Conservation (phyloP, 2,888 invertebrate species). For the Aricia artaxerxes region DNA sequence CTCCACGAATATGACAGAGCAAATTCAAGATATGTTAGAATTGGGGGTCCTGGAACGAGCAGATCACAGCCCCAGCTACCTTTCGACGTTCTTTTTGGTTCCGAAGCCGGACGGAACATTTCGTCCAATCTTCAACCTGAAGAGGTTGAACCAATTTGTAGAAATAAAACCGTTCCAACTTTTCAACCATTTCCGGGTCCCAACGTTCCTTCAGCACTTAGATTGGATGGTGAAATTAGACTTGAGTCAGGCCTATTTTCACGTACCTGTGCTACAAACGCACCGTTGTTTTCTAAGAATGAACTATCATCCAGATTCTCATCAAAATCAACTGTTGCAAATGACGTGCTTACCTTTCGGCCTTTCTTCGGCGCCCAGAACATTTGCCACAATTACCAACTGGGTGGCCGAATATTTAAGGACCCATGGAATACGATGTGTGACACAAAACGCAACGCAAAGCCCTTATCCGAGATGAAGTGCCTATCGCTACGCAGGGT, state of each 20-base stretch:
- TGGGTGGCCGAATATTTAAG: slow-evolving; percentile 32
- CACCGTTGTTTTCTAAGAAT: slow-evolving; percentile 39
- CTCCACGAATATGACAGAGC: slow-evolving; percentile 30
- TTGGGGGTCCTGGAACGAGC: slow-evolving; percentile 37
- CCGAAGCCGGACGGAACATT: too few relatives aligned
- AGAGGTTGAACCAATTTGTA: slow-evolving; percentile 36
- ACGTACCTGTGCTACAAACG: slow-evolving; percentile 35
- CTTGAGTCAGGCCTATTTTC: slow-evolving; percentile 41
- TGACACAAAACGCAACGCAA: slow-evolving; percentile 31
- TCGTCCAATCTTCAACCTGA: too few relatives aligned
- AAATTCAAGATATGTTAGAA: slow-evolving; percentile 39
- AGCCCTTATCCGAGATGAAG: slow-evolving; percentile 40
- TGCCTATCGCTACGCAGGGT: slow-evolving; percentile 39
- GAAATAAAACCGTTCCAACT: slow-evolving; percentile 34
- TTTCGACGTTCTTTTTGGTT: too few relatives aligned
- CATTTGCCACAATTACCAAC: slow-evolving; percentile 43
- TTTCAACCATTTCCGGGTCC: slow-evolving; percentile 38
- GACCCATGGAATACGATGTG: slow-evolving; percentile 39
- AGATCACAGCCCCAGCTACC: neutral
- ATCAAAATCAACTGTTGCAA: too few relatives aligned
- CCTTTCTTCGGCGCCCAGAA: slow-evolving; percentile 42
- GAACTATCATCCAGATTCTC: too few relatives aligned
- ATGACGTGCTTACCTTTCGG: slow-evolving; percentile 30
- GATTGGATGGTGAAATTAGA: slow-evolving; percentile 42
- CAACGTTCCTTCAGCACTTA: slow-evolving; percentile 36